These are phyloP conservation scores for Leptinotarsa lineolata DNA, from an alignment of 1,140 invertebrate species.

Conservation along the genomic window DNA sequence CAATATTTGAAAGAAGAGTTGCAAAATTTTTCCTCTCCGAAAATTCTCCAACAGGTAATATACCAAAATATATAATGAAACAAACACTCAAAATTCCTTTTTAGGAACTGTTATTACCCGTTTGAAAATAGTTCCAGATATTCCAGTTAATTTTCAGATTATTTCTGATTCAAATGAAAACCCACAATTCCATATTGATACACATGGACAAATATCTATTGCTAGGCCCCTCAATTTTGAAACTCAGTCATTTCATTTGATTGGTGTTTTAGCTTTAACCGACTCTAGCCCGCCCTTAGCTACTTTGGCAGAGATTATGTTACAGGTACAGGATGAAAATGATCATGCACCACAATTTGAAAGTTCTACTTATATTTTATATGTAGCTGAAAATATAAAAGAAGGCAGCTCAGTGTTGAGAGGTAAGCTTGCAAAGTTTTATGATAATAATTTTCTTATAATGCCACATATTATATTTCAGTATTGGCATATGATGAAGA, in stretches of 20 bases:
- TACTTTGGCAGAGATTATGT: slow-evolving; percentile 72
- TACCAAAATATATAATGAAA: background rate
- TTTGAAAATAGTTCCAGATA: slow-evolving; percentile 64
- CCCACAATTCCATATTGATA: slow-evolving; percentile 75
- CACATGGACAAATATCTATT: slow-evolving; percentile 73
- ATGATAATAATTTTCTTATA: background rate
- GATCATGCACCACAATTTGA: slow-evolving; percentile 88
- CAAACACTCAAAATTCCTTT: background rate
- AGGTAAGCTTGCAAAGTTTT: slow-evolving; percentile 54
- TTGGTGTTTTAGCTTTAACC: slow-evolving; percentile 82
- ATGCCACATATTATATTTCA: slow-evolving; percentile 50
- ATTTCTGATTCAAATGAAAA: slow-evolving; percentile 66
- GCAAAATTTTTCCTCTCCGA: slow-evolving; percentile 81
- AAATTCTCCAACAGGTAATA: slow-evolving; percentile 69
- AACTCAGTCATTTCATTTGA: slow-evolving; percentile 68
- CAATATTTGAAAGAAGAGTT: slow-evolving; percentile 71
- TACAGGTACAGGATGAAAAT: slow-evolving; percentile 88
- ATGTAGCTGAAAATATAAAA: slow-evolving; percentile 80
- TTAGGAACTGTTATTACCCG: slow-evolving; percentile 67
- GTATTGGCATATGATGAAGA: slow-evolving; percentile 84
- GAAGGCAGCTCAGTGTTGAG: slow-evolving; percentile 77
- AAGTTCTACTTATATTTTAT: slow-evolving; percentile 76
- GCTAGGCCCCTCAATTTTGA: slow-evolving; percentile 79
- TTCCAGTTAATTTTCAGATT: slow-evolving; percentile 68
- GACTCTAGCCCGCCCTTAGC: slow-evolving; percentile 74